Conservation (phyloP, 2,888 invertebrate genomes). For the Eilema caniola region DNA sequence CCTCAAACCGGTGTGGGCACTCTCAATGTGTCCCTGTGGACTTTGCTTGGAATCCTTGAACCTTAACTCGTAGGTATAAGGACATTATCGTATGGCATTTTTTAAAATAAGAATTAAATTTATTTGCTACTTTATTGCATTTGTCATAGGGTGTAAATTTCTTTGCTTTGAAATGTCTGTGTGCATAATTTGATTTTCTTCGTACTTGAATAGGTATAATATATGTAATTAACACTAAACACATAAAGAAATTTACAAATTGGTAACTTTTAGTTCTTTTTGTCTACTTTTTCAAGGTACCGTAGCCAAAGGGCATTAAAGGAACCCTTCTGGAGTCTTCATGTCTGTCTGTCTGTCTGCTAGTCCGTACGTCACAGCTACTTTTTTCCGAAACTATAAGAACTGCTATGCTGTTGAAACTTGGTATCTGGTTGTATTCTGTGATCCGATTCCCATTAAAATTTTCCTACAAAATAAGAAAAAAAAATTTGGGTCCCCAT, state of each 20-base stretch:
- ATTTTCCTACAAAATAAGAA: no score
- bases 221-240: constrained; percentile 1
- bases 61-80: constrained; percentile 29
- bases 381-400: no score
- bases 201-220: background rate
- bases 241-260: constrained; percentile 41
- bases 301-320: no score
- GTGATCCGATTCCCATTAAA: no score
- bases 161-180: constrained; percentile 15
- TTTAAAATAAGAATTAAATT: background rate
- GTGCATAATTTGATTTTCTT: background rate
- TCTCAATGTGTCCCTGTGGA: constrained; percentile 47
- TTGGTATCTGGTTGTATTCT: no score
- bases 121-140: background rate
- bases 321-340: no score
- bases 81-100: constrained; percentile 23
- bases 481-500: no score
- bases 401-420: no score
- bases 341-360: no score
- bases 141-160: constrained; percentile 21
- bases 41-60: constrained; percentile 30
- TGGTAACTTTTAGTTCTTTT: background rate
- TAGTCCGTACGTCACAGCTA: no score
- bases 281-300: no score
- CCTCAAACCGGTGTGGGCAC: constrained; percentile 46